Evolutionary conservation across 2,797 vertebrate genomes (phyloP), one percentile per base, ranked within the genome.

Genomic region (Sternarchorhynchus goeldii): DNA sequence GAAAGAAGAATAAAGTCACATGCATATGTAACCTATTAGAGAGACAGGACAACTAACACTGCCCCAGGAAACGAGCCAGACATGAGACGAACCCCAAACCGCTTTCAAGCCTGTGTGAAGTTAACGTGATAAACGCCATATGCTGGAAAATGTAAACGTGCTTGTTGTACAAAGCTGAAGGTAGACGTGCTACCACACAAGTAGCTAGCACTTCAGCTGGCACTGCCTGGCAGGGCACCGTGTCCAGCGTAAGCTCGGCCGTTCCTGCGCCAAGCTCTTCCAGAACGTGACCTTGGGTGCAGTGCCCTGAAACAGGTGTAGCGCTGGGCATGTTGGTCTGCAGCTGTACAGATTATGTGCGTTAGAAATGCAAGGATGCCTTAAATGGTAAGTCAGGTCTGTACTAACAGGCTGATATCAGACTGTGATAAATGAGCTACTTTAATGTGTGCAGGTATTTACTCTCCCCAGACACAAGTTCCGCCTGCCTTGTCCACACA

Each of bases 1-100:
- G 34, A 58, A 73, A 29, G 4, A 62, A 45, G 7, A 53, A 21
- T 62, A 17, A 57, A 45, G 25, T 76, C 69, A 60, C 55, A 74
- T 21, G 16, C 78, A 62, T 77, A 34, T 81, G 75, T 65, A 56
- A 77, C 39, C 63, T 12, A 75, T 68, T 57, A 59, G 53, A 39
- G 53, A 60, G 50, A 73, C 81, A 56, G 55, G 14, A 41, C 78
- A 50, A 16, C 50, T 76, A 58, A 82, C 82, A 70, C 39, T 31
- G 65, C 63, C 73, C 31, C 16, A 67, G 56, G 31, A 87, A 89
- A 85, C 77, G 20, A 12, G 4, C 58, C 77, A 76, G 62, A 60
- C 70, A 56, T 62, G 80, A 32, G 82, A 66, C 78, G 55, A 62
- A 45, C n/a, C 31, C 72, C 58, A 79, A 59, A 79, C 77, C 63